Base-by-base conservation (phyloP, 1,140 invertebrate species). In the Bombyx mandarina region DNA sequence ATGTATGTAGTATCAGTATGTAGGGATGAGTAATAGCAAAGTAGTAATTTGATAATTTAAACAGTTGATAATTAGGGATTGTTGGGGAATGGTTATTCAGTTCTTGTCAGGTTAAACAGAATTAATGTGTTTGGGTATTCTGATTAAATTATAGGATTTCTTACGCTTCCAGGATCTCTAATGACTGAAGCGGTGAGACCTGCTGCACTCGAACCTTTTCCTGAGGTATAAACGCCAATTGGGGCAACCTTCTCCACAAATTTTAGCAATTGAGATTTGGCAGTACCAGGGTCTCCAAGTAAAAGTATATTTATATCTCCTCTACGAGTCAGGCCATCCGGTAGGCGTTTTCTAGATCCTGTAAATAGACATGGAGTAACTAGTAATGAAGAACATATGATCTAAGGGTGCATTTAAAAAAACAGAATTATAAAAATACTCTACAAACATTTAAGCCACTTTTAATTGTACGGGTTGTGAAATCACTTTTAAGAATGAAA, bases 191-290 rank as follows among this genome's bases (percentile, higher is more conserved):
- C 99, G 51, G 99, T 99, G 8, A 99, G 90, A 90, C 99, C 98
- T 67, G 98, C 99, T 54, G 99, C 99, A 75, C 97, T 99, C 59
- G 97, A 99, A 1, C 98, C 99, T 90, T 99, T 99, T 2, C 98
- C 99, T 0, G 98, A 99, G 1, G 99, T 99, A 75, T 99, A 99
- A 6, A 99, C 94, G 9, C 93, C 97, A 73, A 99, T 96, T 0
- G 99, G 99, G 0, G 98, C 92, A 7, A 98, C 97, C 75, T 93
- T 93, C 84, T 99, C 97, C 2, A 99, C 98, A 88, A 99, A 99
- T 86, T 99, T 99, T 0, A 99, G 88, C 43, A 99, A 83, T 79
- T 99, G 99, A 18, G 97, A 98, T 80, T 99, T 99, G 7, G 99
- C 99, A 6, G 99, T 99, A 75, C 99, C 98, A 42, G 99, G 99